Percentiles rank a stretch among this genome's conserved stretches.
These are phyloP conservation scores for Muscina levida DNA, from an alignment of 2,888 invertebrate species.

Conservation along the genomic window DNA sequence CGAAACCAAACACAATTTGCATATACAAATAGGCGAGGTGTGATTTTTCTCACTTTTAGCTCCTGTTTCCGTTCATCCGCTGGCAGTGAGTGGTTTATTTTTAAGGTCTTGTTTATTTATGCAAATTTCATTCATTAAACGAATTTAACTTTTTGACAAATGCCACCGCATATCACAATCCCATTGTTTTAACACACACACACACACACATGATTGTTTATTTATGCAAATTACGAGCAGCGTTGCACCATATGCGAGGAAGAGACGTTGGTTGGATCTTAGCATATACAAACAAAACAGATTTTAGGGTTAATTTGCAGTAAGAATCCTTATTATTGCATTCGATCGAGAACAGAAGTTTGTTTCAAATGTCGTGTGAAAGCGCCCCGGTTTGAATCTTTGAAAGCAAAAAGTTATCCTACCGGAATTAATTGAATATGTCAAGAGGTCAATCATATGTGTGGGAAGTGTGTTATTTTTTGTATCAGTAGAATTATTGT, in stretches of 20 bases:
- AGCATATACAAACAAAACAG: conserved; percentile 30
- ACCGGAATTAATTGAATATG: too few relatives aligned
- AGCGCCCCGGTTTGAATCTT: too few relatives aligned
- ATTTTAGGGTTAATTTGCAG: too few relatives aligned
- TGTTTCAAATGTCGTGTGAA: too few relatives aligned
- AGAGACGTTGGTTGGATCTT: conserved; percentile 25
- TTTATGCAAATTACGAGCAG: conserved; percentile 74
- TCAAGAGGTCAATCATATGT: too few relatives aligned
- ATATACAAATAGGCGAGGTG: conserved; percentile 62
- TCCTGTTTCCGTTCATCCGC: conserved; percentile 33
- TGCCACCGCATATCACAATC: conserved; percentile 66
- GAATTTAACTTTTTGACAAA: conserved; percentile 74
- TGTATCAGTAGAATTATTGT: too few relatives aligned
- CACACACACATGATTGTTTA: conserved; percentile 61
- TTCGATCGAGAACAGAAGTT: too few relatives aligned
- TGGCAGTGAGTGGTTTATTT: conserved; percentile 44
- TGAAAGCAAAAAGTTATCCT: too few relatives aligned
- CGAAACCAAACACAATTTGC: conserved; percentile 50
- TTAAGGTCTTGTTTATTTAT: conserved; percentile 75
- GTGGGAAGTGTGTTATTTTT: too few relatives aligned
- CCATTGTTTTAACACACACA: conserved; percentile 18
- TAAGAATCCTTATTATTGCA: too few relatives aligned
- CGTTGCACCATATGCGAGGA: too few relatives aligned
- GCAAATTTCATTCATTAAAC: conserved; percentile 72
- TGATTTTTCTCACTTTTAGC: conserved; percentile 62